Evolutionary conservation across 92 coral and sea anemone species (phyloP).

Genomic region (Phenganax marumi): DNA sequence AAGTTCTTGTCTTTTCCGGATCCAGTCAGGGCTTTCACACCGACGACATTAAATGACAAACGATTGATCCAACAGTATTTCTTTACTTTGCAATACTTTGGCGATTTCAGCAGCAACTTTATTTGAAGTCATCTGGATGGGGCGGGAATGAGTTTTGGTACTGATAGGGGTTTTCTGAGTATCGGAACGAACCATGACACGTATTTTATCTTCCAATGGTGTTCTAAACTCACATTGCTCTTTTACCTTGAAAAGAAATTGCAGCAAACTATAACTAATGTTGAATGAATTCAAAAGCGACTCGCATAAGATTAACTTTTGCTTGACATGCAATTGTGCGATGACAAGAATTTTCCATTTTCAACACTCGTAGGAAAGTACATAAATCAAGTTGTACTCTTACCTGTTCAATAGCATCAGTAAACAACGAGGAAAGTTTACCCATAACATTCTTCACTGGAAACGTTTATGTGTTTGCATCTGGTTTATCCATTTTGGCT

Average conservation of each 20-base stretch:
- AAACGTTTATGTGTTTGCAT: not conserved
- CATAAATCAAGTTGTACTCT: not conserved
- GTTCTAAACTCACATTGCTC: slow-evolving; percentile 25
- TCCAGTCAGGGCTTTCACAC: slow-evolving; percentile 29
- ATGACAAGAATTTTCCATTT: not conserved
- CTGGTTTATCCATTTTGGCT: not conserved
- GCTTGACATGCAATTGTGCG: not conserved
- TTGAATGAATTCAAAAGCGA: not conserved
- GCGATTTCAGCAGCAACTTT: slow-evolving; percentile 36
- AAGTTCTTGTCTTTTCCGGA: too few relatives aligned
- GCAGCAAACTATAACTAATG: not conserved
- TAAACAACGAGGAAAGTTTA: not conserved
- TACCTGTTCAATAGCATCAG: slow-evolving; percentile 25
- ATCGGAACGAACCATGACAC: slow-evolving; percentile 27
- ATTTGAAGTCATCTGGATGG: slow-evolving; percentile 31
- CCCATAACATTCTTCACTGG: not conserved
- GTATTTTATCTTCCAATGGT: slow-evolving; percentile 26
- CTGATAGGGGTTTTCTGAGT: slow-evolving; percentile 31
- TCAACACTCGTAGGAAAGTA: not conserved
- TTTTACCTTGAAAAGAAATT: slow-evolving; percentile 2
- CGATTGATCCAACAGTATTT: slow-evolving; percentile 31
- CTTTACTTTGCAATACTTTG: slow-evolving; percentile 44
- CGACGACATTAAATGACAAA: slow-evolving; percentile 35
- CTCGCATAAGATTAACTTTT: not conserved
- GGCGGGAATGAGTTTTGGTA: slow-evolving; percentile 32